Evolutionary conservation across 2,113 vertebrate species (phyloP).

Genomic region (Siniperca chuatsi): DNA sequence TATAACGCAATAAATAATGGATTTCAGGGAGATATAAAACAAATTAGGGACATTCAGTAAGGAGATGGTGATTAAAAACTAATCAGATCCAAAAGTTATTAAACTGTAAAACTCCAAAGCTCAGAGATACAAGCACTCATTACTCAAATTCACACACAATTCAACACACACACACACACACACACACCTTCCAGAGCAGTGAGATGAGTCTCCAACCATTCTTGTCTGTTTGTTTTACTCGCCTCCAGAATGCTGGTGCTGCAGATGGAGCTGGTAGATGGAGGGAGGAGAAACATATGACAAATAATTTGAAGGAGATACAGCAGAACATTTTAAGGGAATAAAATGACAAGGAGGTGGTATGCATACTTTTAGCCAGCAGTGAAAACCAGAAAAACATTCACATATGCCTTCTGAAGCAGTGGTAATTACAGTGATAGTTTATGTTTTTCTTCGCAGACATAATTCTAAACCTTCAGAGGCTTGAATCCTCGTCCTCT

Average conservation of each 20-base stretch:
- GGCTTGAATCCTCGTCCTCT: not conserved
- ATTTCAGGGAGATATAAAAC: conserved; percentile 24
- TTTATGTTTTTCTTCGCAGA: not conserved
- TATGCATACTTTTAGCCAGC: not conserved
- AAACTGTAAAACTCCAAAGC: conserved; percentile 1
- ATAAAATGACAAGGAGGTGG: not conserved
- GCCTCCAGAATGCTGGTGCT: conserved; percentile 75
- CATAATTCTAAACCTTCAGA: not conserved
- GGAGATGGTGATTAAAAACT: conserved; percentile 45
- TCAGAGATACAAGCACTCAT: not conserved
- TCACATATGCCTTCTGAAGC: not conserved
- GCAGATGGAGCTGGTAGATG: conserved; percentile 70
- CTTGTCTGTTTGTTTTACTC: conserved; percentile 27
- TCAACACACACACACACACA: conserved; percentile 1
- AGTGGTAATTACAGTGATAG: not conserved
- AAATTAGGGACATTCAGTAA: conserved; percentile 3
- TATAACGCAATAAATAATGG: not conserved
- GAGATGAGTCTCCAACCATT: conserved; percentile 53
- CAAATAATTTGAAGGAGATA: not conserved
- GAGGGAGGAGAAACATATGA: not conserved
- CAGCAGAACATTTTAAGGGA: not conserved
- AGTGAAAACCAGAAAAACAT: not conserved
- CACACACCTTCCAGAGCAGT: conserved; percentile 80
- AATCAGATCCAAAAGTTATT: conserved; percentile 46
- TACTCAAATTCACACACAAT: not conserved